Evolutionary conservation across 2,888 invertebrate species (phyloP).

Genomic region (Serrognathus titanus): DNA sequence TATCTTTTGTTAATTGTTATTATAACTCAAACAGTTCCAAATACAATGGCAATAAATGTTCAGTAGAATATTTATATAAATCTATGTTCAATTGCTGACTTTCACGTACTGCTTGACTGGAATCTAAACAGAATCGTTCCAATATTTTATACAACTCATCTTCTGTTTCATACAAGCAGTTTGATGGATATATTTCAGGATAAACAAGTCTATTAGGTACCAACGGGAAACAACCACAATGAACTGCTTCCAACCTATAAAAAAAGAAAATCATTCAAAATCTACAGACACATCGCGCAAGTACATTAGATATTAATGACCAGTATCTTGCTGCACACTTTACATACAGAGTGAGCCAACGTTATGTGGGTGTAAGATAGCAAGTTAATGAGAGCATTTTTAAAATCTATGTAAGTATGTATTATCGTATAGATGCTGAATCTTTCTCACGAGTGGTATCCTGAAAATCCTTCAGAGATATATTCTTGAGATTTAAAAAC

Average conservation of each 20-base stretch:
- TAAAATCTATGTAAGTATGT: too few relatives aligned
- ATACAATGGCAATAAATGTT: conserved; percentile 31
- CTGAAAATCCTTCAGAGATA: too few relatives aligned
- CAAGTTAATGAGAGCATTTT: too few relatives aligned
- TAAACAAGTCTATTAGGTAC: conserved; percentile 67
- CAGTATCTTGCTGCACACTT: too few relatives aligned
- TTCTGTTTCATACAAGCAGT: conserved; percentile 59
- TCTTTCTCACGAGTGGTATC: too few relatives aligned
- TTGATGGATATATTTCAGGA: conserved; percentile 66
- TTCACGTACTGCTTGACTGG: conserved; percentile 42
- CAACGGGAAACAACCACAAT: conserved; percentile 66
- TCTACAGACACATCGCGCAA: too few relatives aligned
- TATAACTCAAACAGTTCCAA: conserved; percentile 17
- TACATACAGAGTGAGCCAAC: too few relatives aligned
- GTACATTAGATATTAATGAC: too few relatives aligned
- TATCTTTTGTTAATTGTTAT: neutral
- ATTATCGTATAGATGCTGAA: too few relatives aligned
- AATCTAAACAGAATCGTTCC: conserved; percentile 52
- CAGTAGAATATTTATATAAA: conserved; percentile 47
- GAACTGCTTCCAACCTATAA: conserved; percentile 65
- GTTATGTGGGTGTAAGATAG: too few relatives aligned
- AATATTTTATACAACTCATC: conserved; percentile 57
- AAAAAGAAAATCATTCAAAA: conserved; percentile 16
- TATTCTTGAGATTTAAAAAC: too few relatives aligned
- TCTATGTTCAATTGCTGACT: conserved; percentile 44